Evolutionary conservation across 2,797 vertebrate species (phyloP), one percentile per base, ranked within the genome.

Genomic region (Gila robusta): DNA sequence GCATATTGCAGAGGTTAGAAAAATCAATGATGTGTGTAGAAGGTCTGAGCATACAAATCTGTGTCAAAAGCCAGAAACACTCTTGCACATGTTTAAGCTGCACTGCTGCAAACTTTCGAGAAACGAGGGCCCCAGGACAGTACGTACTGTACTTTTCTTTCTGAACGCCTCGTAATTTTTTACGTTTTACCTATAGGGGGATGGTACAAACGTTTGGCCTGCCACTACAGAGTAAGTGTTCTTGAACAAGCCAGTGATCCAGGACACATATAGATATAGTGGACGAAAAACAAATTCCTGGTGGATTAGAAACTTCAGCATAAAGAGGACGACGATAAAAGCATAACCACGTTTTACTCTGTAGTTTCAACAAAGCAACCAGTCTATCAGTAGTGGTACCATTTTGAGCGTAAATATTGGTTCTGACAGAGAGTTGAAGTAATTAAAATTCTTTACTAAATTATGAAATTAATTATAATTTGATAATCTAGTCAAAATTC

Each of bases 21-120:
- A 90, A 90, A 92, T 93, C 85, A 84, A 82, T 90, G 91, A 90
- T 87, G 90, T 87, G 89, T 83, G 90, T 88, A 89, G 83, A 81
- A 89, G 79, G 71, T 59, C 64, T 79, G 67, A 59, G 83, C 35
- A 59, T 32, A 84, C 37, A 84, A 69, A 78, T 49, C 64, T n/a
- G 54, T n/a, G 10, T 84, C 35, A 44, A 70, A 76, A 79, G 35
- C 39, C 76, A 79, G 67, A 80, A 79, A 80, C 54, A 79, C 52
- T 71, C 52, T 70, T 44, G n/a, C 74, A 79, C 64, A 32, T 78
- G 74, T 85, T 37, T 71, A 72, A 0, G 47, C 39, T 80, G 77
- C 54, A 49, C 82, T 85, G 77, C 77, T 32, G 70, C 56, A 73
- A 89, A 90, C 74, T 80, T 83, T 64, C 0, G 23, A 71, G 67